phyloP scores from a whole-genome alignment of 2,888 invertebrate genomes.

The Sarcophaga carnaria region DNA sequence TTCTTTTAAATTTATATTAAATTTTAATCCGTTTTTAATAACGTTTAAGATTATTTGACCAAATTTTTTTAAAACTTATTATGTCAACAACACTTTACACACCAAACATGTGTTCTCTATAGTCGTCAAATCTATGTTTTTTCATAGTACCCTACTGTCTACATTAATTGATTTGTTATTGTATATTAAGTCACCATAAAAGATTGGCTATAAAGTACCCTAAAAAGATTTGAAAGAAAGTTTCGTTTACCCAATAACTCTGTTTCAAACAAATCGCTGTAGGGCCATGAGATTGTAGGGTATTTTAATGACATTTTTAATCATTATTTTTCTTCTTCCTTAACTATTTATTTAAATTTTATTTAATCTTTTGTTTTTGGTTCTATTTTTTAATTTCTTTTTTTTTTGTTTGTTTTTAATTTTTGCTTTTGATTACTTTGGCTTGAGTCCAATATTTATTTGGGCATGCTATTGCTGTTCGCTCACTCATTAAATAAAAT shows the following conservation, averaged over 20 bases:
- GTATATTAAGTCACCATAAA: too few species aligned
- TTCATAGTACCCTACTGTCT: constrained; percentile 13
- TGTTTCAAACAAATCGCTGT: too few species aligned
- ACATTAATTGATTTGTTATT: neutral
- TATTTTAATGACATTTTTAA: neutral
- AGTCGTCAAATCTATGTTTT: constrained; percentile 22
- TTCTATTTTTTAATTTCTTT: neutral
- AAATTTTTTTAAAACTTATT: constrained; percentile 41
- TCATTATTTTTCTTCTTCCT: neutral
- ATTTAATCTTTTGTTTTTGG: neutral
- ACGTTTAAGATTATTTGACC: too few species aligned
- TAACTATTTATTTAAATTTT: neutral
- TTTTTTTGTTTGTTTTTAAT: neutral
- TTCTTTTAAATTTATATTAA: neutral
- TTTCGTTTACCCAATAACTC: too few species aligned
- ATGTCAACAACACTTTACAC: constrained; percentile 26
- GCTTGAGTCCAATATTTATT: constrained; percentile 22
- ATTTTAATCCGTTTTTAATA: too few species aligned
- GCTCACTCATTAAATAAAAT: constrained; percentile 5
- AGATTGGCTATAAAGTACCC: too few species aligned
- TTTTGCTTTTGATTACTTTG: constrained; percentile 18
- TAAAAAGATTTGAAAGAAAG: too few species aligned
- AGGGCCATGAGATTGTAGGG: neutral
- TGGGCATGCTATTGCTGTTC: neutral
- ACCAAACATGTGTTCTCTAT: neutral